Evolutionary conservation across 2,113 vertebrate species (phyloP), one percentile per base, ranked within the genome.

Genomic region (Perognathus longimembris): DNA sequence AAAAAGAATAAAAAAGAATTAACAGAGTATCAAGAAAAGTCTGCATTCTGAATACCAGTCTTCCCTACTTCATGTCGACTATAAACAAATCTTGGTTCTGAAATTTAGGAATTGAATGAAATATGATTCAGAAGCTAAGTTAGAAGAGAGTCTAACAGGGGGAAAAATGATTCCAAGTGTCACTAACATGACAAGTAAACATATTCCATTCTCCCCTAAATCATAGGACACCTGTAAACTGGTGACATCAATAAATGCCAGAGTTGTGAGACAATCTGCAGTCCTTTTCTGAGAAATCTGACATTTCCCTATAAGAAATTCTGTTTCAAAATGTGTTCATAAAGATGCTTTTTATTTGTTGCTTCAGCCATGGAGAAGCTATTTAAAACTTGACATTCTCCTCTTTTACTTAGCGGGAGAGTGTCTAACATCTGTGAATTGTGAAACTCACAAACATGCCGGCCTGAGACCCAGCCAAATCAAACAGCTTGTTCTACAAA

Each of bases 121-220:
- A 97, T 98, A 98, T 99, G 99, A 99, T 98, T 99, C 98, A 99
- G 97, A 97, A 96, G 98, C 98, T 99, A 99, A 99, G 99, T 98
- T 99, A 99, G 99, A 98, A 98, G 97, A 94, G 97, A 98, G 98
- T 98, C 98, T 98, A 98, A 95, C 32, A 97, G 97, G 98, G 30
- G 97, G 98, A 98, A 99, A 99, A 99, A 99, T 98, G 94, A 98
- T 98, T 98, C 98, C 98, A 97, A 97, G 98, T 96, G 97, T 98
- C 97, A 98, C 96, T 94, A 97, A 96, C 96, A 96, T 93, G 97
- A 95, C 97, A 96, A 98, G 96, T 97, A 98, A 76, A 92, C 38
- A 89, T 94, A 88, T 84, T 50, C 20, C 73, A 50, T 50, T 97
- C 73, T 96, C 93, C 7, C 8, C 14, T 80, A 89, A 94, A 63